Evolutionary conservation across 2,888 invertebrate species (phyloP), one percentile per base, ranked within the genome.

Genomic region (Xanthostigma xanthostigma): DNA sequence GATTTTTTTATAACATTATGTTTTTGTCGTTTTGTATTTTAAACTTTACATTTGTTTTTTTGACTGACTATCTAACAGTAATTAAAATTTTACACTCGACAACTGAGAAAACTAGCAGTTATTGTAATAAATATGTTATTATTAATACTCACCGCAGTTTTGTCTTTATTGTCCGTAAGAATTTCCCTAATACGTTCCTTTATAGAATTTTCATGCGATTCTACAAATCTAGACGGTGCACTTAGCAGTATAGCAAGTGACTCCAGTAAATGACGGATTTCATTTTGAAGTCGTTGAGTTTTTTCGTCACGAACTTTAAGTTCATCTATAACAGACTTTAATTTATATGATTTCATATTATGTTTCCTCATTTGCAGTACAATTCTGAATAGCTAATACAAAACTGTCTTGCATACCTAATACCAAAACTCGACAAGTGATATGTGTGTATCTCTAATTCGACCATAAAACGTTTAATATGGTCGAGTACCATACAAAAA

Each of bases 161-260:
- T 81, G 53, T 85, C 83, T 64, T 87, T 85, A 63, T 82, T 82
- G 50, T 89, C 88, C 50, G 74, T 76, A 34, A 87, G 67, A 41
- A 86, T 73, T 64, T 89, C 87, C 13, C 85, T 72, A 48, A 88
- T 76, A 53, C 85, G 75, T 53, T 89, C 88, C 63, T 86, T 86
- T 52, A 90, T 83, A 36, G 84, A 72, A 45, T 76, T 76, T 63
- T 89, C 88, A 49, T 83, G 77, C 0, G 87, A 81, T 59, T 89
- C 89, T 4, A 84, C 80, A 62, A 81, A 84, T 53, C 81, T 67
- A 34, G 79, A 74, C 2, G 86, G 81, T 8, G 83, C 73, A 61
- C 84, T 82, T 27, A 84, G 64, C 38, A 81, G 70, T 49, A 83
- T 78, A 8, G 84, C 81, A 49, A 84, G 63, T 0, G 84, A 81